A percentile compares a stretch with the other conserved stretches of the same genome.
These are phyloP conservation scores for Aphaenogaster floridana DNA, from an alignment of 1,140 invertebrate species.

Conservation along the genomic window DNA sequence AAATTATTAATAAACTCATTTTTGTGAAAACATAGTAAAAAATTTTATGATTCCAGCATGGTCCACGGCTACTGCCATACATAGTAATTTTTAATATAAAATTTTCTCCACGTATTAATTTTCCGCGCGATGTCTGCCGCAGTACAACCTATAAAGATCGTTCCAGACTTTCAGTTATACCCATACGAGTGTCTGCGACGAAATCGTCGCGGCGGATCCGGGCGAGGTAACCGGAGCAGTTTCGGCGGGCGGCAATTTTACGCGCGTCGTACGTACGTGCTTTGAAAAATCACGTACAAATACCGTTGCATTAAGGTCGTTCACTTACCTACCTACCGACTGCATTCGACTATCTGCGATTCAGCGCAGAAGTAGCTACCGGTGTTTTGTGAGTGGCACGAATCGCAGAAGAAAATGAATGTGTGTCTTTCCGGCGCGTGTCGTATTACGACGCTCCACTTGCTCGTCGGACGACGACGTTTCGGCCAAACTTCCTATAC, in stretches of 20 bases:
- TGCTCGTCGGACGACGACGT: background rate
- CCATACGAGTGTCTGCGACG: background rate
- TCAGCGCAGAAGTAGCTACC: background rate
- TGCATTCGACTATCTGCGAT: background rate
- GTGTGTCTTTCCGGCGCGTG: background rate
- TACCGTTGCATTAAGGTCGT: conserved; percentile 62
- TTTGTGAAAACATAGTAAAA: no score
- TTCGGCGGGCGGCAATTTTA: conserved; percentile 20
- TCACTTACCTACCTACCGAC: conserved; percentile 38
- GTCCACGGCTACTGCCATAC: no score
- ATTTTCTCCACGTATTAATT: background rate
- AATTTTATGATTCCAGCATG: no score
- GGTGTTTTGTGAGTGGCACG: conserved; percentile 9
- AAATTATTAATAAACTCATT: no score
- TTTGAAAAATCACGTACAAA: conserved; percentile 58
- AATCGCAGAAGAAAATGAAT: conserved; percentile 41
- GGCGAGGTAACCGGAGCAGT: conserved; percentile 31
- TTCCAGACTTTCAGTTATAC: background rate
- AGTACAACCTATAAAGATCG: background rate
- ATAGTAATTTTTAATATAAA: no score
- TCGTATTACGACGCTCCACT: conserved; percentile 8
- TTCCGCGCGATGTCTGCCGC: background rate
- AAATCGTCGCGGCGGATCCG: background rate
- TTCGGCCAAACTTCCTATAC: background rate
- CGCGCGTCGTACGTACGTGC: conserved; percentile 20